phyloP scores from a whole-genome alignment of 2,113 vertebrate species.

The Eupsittula cactorum region DNA sequence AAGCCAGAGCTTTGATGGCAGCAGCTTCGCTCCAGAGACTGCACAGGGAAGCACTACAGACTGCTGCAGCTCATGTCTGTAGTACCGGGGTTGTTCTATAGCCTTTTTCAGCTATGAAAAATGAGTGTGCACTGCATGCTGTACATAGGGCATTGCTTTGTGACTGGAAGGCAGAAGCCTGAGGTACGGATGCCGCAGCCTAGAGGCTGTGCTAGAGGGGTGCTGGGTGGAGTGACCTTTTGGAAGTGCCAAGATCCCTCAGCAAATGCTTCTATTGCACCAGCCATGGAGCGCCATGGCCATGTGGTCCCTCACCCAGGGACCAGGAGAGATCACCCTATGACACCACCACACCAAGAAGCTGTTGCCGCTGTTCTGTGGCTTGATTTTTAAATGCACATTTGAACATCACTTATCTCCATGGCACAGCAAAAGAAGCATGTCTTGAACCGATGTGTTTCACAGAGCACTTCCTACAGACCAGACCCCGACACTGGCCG shows the following conservation, averaged over 20 bases:
- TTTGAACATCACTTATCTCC: background rate
- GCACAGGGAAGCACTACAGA: background rate
- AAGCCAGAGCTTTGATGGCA: background rate
- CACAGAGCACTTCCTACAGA: background rate
- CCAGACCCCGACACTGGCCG: background rate
- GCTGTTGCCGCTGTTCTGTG: too few relatives aligned
- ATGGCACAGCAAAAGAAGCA: background rate
- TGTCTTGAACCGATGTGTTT: background rate
- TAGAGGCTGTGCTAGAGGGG: too few relatives aligned
- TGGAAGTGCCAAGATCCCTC: rapidly evolving
- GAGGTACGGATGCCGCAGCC: background rate
- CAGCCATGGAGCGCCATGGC: rapidly evolving
- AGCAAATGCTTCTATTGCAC: background rate
- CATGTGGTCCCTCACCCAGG: rapidly evolving
- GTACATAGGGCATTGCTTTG: rapidly evolving
- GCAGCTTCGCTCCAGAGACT: background rate
- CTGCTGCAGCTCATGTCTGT: rapidly evolving
- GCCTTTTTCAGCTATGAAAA: background rate
- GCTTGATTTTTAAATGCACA: background rate
- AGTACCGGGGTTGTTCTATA: rapidly evolving
- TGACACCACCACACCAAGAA: background rate
- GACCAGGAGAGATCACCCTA: rapidly evolving
- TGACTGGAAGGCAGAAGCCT: background rate
- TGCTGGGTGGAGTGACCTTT: background rate
- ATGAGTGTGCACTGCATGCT: rapidly evolving